phyloP scores from a whole-genome alignment of 1,140 invertebrate genomes.

The Tetranychus cinnabarinus region DNA sequence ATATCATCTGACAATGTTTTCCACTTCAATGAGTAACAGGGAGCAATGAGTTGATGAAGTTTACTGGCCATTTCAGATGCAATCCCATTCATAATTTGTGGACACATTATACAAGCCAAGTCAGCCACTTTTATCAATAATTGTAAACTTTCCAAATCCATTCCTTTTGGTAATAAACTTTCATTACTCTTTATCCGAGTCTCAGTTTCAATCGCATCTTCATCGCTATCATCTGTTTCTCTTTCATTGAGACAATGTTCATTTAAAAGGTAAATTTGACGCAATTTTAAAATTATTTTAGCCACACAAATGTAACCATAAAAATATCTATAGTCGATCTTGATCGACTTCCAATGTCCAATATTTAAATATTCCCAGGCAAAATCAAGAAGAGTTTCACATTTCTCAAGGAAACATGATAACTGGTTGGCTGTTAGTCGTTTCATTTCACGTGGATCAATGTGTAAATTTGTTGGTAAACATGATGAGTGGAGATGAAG shows the following conservation, averaged over 20 bases:
- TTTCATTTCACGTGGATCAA: too few relatives aligned
- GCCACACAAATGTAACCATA: constrained; percentile 28
- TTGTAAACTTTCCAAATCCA: too few relatives aligned
- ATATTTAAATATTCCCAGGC: constrained; percentile 56
- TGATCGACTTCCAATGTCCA: constrained; percentile 57
- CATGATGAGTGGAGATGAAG: too few relatives aligned
- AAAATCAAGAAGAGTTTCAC: constrained; percentile 32
- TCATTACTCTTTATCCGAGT: too few relatives aligned
- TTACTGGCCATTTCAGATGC: constrained; percentile 18
- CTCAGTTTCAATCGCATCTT: too few relatives aligned
- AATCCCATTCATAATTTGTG: constrained; percentile 28
- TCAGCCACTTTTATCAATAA: constrained; percentile 26
- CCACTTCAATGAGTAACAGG: neutral
- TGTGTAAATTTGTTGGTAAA: neutral
- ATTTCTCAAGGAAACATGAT: neutral
- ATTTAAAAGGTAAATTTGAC: too few relatives aligned
- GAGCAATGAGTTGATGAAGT: constrained; percentile 5
- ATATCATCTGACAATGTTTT: neutral
- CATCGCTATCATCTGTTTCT: too few relatives aligned
- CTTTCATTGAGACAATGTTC: too few relatives aligned
- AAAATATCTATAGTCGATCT: constrained; percentile 23
- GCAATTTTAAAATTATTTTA: constrained; percentile 16
- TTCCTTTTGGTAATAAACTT: too few relatives aligned
- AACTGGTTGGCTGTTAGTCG: too few relatives aligned
- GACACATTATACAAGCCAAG: constrained; percentile 54